phyloP scores from a whole-genome alignment of 2,888 invertebrate species.

The Liodrosophila aerea region DNA sequence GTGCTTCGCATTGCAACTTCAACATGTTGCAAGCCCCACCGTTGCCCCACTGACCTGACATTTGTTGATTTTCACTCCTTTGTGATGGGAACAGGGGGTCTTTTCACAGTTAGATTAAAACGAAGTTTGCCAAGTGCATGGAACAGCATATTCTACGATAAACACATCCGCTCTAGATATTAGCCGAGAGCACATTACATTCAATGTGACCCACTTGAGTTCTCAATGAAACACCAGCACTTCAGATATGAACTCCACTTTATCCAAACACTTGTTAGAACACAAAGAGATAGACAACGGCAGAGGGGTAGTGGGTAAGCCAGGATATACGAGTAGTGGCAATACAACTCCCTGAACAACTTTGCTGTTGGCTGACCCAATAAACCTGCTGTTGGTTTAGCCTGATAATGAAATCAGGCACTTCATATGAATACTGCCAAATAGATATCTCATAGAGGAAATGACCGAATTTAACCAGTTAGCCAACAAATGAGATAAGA shows the following conservation, averaged over 20 bases:
- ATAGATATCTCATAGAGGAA: constrained; percentile 18
- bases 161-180: constrained; percentile 68
- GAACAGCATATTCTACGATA: constrained; percentile 50
- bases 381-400: constrained; percentile 16
- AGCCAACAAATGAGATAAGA: too few species aligned
- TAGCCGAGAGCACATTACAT: constrained; percentile 55
- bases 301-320: background rate
- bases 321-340: too few species aligned
- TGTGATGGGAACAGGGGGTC: constrained; percentile 2
- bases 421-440: constrained; percentile 1
- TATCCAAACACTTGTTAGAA: background rate
- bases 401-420: constrained; percentile 30
- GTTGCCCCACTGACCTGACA: constrained; percentile 28
- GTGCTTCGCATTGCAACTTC: constrained; percentile 25
- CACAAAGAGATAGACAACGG: background rate
- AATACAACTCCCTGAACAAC: background rate
- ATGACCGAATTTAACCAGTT: constrained; percentile 3
- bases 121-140: constrained; percentile 44
- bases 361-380: constrained; percentile 34
- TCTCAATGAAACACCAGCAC: constrained; percentile 32
- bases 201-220: constrained; percentile 66
- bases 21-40: background rate
- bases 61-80: constrained; percentile 41
- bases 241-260: constrained; percentile 32
- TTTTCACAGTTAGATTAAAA: background rate